Evolutionary conservation across 2,113 vertebrate genomes (phyloP), one percentile per base, ranked within the genome.

Genomic region (Chlamydotis undulata): DNA sequence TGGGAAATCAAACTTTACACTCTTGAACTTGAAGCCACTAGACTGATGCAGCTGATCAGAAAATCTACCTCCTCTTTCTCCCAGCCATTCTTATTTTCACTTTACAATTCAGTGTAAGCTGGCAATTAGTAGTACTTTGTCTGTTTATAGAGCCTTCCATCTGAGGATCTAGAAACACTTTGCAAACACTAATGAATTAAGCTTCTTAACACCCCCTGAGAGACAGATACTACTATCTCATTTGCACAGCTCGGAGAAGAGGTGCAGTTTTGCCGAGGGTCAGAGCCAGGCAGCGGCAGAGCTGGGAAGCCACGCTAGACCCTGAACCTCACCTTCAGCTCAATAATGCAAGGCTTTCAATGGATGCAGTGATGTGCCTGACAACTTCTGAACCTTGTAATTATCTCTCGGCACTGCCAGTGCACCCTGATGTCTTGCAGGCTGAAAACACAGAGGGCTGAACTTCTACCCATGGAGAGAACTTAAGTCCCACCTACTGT

Each of bases 161-260:
- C 90, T 71, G 83, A 95, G 92, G 90, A 94, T 92, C 94, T 96
- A 79, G 90, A 94, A 96, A 87, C 88, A 94, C 76, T 96, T 87
- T 86, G 96, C 77, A 96, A 94, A 96, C 80, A 93, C 50, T 94
- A 93, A 96, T 90, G 94, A 96, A 93, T 96, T 95, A 96, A 96
- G 93, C 96, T 95, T 93, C 96, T 94, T 95, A 95, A 95, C 76
- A 94, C 79, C 80, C 76, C 57, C 88, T 95, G 88, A 47, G 80
- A 93, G 92, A 96, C 81, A 92, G 88, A 93, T 87, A 88, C 64
- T 71, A 59, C 88, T 93, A 94, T 93, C 95, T 92, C 86, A 83
- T 96, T 96, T 87, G 86, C 77, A 86, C 96, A 90, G 88, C 90
- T 74, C 2, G 0, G 60, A 41, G 45, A 68, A 80, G 49, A 80